These are phyloP conservation scores for Aphidius colemani DNA, from an alignment of 2,888 invertebrate species.

Conservation along the genomic window DNA sequence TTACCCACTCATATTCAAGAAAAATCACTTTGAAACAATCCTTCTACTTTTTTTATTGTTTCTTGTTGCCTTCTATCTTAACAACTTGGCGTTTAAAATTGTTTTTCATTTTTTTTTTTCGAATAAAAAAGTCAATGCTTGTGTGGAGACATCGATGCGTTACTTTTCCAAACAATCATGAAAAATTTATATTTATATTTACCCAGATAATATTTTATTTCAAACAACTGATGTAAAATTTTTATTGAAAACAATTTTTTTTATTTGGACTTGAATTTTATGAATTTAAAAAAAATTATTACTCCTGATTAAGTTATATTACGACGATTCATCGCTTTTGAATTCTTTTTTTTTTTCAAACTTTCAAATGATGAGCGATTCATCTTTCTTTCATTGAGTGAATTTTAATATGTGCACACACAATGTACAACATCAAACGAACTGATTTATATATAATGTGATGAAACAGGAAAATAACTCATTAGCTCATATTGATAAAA, in stretches of 20 bases:
- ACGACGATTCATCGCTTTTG: neutral
- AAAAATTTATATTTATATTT: too few relatives aligned
- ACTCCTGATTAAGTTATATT: neutral
- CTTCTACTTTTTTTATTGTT: constrained; percentile 26
- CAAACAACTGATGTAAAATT: too few relatives aligned
- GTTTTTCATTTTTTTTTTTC: constrained; percentile 8
- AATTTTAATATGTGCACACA: neutral
- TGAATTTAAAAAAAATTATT: neutral
- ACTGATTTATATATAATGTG: neutral
- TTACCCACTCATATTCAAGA: constrained; percentile 32
- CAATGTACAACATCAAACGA: neutral
- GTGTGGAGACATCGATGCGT: constrained; percentile 19
- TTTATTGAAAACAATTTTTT: too few relatives aligned
- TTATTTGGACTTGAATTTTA: neutral
- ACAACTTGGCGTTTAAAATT: constrained; percentile 14
- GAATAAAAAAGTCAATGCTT: neutral
- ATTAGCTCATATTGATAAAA: too few relatives aligned
- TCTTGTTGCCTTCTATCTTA: constrained; percentile 35
- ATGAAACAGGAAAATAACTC: neutral
- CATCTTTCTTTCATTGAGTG: too few relatives aligned
- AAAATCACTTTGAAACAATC: constrained; percentile 39
- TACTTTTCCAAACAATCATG: neutral
- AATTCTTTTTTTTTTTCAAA: neutral
- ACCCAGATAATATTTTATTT: too few relatives aligned
- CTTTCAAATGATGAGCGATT: too few relatives aligned